Evolutionary conservation across 2,797 vertebrate species (phyloP), one percentile per base, ranked within the genome.

Genomic region (Oceanodroma leucorhoa): DNA sequence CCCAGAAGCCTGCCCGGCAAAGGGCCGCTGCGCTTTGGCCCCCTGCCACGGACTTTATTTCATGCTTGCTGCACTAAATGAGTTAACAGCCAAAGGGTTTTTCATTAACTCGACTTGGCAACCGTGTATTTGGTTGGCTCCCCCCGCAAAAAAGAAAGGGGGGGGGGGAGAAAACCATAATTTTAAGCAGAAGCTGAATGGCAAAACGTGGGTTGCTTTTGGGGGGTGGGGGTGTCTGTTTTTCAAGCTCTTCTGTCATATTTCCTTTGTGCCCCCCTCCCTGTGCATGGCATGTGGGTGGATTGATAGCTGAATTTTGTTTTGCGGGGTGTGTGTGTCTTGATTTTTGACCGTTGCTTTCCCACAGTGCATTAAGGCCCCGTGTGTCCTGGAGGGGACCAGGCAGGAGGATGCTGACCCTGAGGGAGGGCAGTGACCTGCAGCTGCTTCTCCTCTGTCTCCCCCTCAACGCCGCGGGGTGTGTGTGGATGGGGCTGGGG

Each of bases 31-130:
- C 3, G 90, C 83, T n/a, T 92, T 97, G 97, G 96, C 96, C 55
- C 71, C 5, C 1, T 91, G 96, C 97, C 94, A 96, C 36, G 19
- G 75, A 72, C 93, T 96, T 94, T 95, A 95, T 97, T 97, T 96
- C 94, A 96, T 93, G 94, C 95, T 95, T 90, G 95, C 82, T 96
- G 89, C 79, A 66, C 96, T 96, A 96, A 97, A 97, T 96, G 95
- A 97, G 97, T 97, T 97, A 97, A 95, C 97, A 96, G 94, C 89
- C 85, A 86, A 91, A 95, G 95, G 94, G 96, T 96, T 97, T 97
- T 96, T 96, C 96, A 97, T 97, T 97, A 97, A 97, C 96, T 97
- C 55, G 62, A 32, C 89, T 95, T 97, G 94, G 96, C 96, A 97
- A 92, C 91, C 91, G 51, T 91, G 61, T 70, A 78, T 91, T 95